A percentile compares a stretch with the other conserved stretches of the same genome.
phyloP scores from a whole-genome alignment of 1,140 invertebrate genomes.

The Octopus sinensis region DNA sequence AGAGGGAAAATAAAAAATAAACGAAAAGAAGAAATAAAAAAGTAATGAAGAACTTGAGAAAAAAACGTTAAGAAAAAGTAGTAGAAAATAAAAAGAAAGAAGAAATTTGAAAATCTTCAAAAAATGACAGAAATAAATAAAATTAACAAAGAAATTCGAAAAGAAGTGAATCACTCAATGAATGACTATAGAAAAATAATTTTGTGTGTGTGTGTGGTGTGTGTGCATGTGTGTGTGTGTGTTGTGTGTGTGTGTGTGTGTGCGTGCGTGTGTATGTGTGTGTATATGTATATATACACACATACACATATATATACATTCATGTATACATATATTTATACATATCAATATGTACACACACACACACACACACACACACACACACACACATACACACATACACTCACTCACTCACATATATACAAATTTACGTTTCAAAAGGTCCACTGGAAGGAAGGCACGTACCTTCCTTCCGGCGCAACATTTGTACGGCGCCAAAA shows the following conservation, averaged over 20 bases:
- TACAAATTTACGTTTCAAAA: neutral
- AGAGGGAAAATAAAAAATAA: too few relatives aligned
- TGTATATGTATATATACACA: conserved; percentile 10
- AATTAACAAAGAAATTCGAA: too few relatives aligned
- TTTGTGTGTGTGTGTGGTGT: too few relatives aligned
- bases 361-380: neutral
- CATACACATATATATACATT: conserved; percentile 6
- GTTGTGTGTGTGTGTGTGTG: neutral
- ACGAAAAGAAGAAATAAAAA: too few relatives aligned
- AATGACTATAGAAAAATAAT: too few relatives aligned
- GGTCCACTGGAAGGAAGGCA: neutral
- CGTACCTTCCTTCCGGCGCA: neutral
- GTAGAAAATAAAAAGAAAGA: too few relatives aligned
- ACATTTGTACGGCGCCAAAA: too few relatives aligned
- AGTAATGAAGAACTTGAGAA: too few relatives aligned
- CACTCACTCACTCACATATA: neutral
- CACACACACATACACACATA: neutral
- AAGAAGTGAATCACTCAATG: too few relatives aligned
- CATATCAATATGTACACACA: neutral
- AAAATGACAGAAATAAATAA: too few relatives aligned
- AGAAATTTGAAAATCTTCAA: too few relatives aligned
- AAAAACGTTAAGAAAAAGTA: too few relatives aligned
- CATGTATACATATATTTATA: conserved; percentile 10
- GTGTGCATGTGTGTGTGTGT: neutral
- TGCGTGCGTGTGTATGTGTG: neutral